These are phyloP conservation scores for Neosalanx taihuensis DNA, from an alignment of 2,797 vertebrate genomes.

Conservation along the genomic window DNA sequence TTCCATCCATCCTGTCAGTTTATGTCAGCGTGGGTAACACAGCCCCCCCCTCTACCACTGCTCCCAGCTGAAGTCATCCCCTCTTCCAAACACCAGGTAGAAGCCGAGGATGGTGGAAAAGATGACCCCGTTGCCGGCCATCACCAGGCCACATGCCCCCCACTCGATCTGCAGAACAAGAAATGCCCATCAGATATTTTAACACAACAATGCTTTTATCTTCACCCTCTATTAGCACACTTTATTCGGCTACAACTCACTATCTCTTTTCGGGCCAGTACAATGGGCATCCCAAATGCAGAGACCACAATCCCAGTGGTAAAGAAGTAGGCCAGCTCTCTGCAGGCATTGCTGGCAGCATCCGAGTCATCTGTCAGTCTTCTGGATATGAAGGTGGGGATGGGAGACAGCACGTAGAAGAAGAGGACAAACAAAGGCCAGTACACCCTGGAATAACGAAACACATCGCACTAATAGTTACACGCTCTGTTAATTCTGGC, in stretches of 20 bases:
- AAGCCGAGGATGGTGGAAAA: conserved; percentile 94
- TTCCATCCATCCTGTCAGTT: conserved; percentile 25
- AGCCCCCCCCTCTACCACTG: conserved; percentile 79
- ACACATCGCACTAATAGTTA: not conserved
- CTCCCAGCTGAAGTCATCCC: conserved; percentile 96
- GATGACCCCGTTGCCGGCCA: conserved; percentile 91
- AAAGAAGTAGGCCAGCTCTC: conserved; percentile 90
- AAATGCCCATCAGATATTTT: not conserved
- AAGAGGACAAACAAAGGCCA: conserved; percentile 94
- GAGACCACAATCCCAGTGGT: conserved; percentile 96
- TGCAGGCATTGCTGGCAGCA: conserved; percentile 88
- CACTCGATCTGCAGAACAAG: conserved; percentile 83
- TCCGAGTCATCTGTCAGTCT: conserved; percentile 83
- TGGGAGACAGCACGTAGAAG: conserved; percentile 87
- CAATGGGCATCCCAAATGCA: conserved; percentile 86
- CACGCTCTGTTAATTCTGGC: not conserved
- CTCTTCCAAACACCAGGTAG: conserved; percentile 87
- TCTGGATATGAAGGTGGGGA: conserved; percentile 88
- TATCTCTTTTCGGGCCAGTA: conserved; percentile 79
- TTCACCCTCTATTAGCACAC: not conserved
- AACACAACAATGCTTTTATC: not conserved
- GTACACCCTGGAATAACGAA: conserved; percentile 76
- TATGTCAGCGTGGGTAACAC: not conserved
- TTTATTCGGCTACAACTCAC: conserved; percentile 72
- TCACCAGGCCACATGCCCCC: conserved; percentile 93